Evolutionary conservation across 37 sponge, comb jelly and placozoan genomes (phyloP).

Genomic region (Ephydatia muelleri): DNA sequence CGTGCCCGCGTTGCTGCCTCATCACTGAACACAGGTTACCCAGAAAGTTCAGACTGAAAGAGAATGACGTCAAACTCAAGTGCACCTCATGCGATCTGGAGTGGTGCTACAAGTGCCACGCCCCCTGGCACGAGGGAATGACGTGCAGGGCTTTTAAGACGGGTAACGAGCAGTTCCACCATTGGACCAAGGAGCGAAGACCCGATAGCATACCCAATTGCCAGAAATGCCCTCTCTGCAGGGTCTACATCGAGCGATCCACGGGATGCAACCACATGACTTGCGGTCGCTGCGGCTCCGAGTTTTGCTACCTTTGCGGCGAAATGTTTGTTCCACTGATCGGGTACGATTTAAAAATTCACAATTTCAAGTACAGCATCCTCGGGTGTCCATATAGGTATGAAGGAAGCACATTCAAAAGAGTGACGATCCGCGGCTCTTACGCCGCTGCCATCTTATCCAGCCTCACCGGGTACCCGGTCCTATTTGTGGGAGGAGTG

Average conservation of each 20-base stretch:
- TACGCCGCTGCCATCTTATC: conserved; percentile 40
- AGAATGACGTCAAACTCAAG: conserved; percentile 49
- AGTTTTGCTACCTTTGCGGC: conserved; percentile 87
- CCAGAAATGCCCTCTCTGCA: conserved; percentile 74
- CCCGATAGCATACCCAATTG: conserved; percentile 57
- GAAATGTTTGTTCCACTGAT: conserved; percentile 10
- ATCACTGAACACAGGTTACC: conserved; percentile 55
- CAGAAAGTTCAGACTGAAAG: background rate
- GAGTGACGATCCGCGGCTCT: conserved; percentile 42
- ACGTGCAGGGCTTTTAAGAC: conserved; percentile 52
- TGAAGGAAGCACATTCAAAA: conserved; percentile 3
- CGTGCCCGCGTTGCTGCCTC: conserved; percentile 63
- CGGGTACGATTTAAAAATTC: conserved; percentile 45
- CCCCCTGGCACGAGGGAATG: conserved; percentile 78
- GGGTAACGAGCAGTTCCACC: conserved; percentile 61
- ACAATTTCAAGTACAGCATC: conserved; percentile 37
- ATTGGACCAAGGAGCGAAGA: conserved; percentile 44
- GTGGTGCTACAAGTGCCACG: conserved; percentile 88
- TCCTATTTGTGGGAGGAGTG: conserved; percentile 42
- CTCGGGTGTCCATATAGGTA: conserved; percentile 71
- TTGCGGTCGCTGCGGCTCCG: conserved; percentile 64
- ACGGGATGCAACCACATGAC: conserved; percentile 85
- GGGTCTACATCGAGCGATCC: conserved; percentile 73
- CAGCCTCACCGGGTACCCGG: conserved; percentile 41
- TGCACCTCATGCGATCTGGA: conserved; percentile 51